These are phyloP conservation scores for Lymantria monacha DNA, from an alignment of 2,888 invertebrate genomes.

Conservation along the genomic window DNA sequence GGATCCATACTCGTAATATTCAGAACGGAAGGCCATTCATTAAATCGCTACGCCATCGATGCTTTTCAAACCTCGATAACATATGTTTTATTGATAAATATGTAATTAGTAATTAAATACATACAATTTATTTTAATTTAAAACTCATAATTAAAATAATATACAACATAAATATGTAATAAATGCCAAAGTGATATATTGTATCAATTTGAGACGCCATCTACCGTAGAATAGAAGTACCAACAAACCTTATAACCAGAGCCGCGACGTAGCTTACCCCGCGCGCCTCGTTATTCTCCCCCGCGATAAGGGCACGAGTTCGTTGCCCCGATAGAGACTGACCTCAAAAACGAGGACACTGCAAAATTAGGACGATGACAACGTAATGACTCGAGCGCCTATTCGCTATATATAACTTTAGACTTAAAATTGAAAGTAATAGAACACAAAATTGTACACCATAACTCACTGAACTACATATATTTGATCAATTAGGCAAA, in stretches of 20 bases:
- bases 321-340: conserved; percentile 83
- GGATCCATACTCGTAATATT: no score
- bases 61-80: no score
- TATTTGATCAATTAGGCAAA: conserved; percentile 82
- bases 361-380: conserved; percentile 83
- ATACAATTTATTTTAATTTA: no score
- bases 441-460: conserved; percentile 42
- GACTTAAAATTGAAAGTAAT: conserved; percentile 40
- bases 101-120: no score
- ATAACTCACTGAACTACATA: conserved; percentile 64
- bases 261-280: conserved; percentile 39
- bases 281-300: conserved; percentile 53
- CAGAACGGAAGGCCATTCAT: no score
- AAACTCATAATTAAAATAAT: no score
- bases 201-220: conserved; percentile 49
- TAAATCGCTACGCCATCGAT: no score
- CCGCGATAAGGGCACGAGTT: conserved; percentile 82
- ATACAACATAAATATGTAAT: not conserved
- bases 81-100: no score
- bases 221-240: conserved; percentile 60
- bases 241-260: conserved; percentile 24
- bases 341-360: conserved; percentile 88
- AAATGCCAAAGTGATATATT: not conserved
- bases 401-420: conserved; percentile 49
- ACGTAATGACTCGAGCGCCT: conserved; percentile 76